Evolutionary conservation across 1,140 invertebrate genomes (phyloP), one percentile per base, ranked within the genome.

Genomic region (Antheraea mylitta): DNA sequence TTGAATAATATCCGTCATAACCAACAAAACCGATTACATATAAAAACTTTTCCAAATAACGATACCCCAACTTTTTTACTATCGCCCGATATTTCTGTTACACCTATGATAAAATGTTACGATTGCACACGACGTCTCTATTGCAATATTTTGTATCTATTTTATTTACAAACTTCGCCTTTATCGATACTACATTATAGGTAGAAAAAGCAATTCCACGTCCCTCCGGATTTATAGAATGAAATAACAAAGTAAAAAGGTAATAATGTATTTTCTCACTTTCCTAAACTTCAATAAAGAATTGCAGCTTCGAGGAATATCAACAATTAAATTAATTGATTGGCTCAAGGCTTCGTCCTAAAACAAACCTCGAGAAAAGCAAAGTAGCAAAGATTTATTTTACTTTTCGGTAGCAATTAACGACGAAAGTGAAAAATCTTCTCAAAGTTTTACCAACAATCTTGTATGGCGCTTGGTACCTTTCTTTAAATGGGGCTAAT

Each of bases 381-480:
- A 83, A 86, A 85, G 77, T 81, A 78, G 76, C 78, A 68, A 77
- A 83, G 85, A 84, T 86, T 89, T 88, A 88, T 89, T 90, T 87
- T 83, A 84, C 84, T 90, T 88, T 65, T 86, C 81, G 72, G 75
- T 83, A 81, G 78, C 86, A 91, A 91, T 91, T 91, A 90, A 88
- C 73, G 86, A 83, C 83, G 87, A 86, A 86, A 91, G 88, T 91
- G 89, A 91, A 91, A 91, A 91, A 91, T 91, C 86, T 88, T 83
- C 77, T 72, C 65, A 83, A 89, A 81, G 71, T 87, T 81, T 67
- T 67, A 72, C 72, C 78, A 37, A 36, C 81, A 69, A 63, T 75
- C 78, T 13, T 72, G 77, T 79, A 85, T 81, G 74, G 77, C 72
- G 79, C 77, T 79, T 87, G 86, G 85, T 85, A 86, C 80, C 76